Evolutionary conservation across 2,888 invertebrate genomes (phyloP), one percentile per base, ranked within the genome.

Genomic region (Ceriagrion tenellum): DNA sequence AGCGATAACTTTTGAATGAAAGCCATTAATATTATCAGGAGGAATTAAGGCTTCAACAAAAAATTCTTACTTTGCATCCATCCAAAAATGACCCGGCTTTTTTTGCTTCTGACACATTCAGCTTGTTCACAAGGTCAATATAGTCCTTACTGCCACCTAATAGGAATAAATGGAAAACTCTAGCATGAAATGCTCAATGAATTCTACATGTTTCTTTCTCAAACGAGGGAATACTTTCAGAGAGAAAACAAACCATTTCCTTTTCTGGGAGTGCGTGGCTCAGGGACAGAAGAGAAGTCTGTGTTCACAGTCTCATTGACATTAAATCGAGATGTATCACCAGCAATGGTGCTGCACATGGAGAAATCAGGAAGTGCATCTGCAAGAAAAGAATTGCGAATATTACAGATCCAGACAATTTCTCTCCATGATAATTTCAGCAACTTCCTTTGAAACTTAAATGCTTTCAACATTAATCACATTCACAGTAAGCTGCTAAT

Each of bases 21-120:
- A 59, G 3, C 12, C 13, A 10, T 26, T 26, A 0, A 69, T n/a
- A 23, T 69, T 69, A 4, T 6, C 26, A 4, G 47, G 47, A 47
- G 47, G 47, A 8, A 47, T 47, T 59, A 59, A 2, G 20, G 59
- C 0, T 59, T 16, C 59, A 59, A 20, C 20, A 59, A 59, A 59
- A 59, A 16, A 30, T 18, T 90, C 8, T 35, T 35, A 95, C 98
- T 97, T 98, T 98, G 96, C 99, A 99, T 95, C 99, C 99, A 97
- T 99, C 99, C 95, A 99, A 97, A 96, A 99, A 99, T 95, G 98
- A 97, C 63, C 99, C 99, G 95, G 98, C 98, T 96, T 97, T 98
- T 96, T 98, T 98, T 1, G 98, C 98, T 95, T 97, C 97, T 95
- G 97, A 97, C 96, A 98, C 97, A 96, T 98, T 98, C 88, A 98